Base-by-base conservation (phyloP, 2,113 vertebrate species). In the Taurulus bubalis region DNA sequence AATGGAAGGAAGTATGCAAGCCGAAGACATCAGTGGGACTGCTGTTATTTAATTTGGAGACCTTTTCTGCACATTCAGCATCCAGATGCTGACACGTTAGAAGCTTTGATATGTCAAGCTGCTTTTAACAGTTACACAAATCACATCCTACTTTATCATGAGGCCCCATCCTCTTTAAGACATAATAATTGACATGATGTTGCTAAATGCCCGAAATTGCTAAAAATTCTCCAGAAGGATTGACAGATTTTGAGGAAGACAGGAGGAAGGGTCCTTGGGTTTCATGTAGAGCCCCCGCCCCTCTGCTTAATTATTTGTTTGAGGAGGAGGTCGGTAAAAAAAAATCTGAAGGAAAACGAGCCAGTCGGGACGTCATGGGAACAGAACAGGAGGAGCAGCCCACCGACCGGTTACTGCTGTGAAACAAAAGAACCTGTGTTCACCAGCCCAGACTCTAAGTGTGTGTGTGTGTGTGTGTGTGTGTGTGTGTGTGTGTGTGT, bases 351-450 rank as follows among this genome's bases (percentile, higher is more conserved):
- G 80, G 72, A 76, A 80, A 78, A 88, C 16, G 14, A 40, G 56
- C 58, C 71, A 65, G 79, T 71, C 67, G 56, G 75, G 66, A 84
- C 56, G 69, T 91, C 85, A 90, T n/a, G 55, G 84, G 73, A 86
- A 84, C 82, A 36, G 59, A 79, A 55, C 32, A 62, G 78, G 76
- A 82, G 83, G 72, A 80, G 80, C 49, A 56, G 45, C 74, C 66
- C 74, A 55, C 38, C 28, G 22, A 55, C 38, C 24, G 22, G 40
- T 77, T 78, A 30, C 81, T 56, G 71, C 71, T 60, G 79, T 67
- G 71, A 87, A 85, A 91, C 90, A 93, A 91, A 90, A 91, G 84
- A 81, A 87, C 80, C 83, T 91, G 85, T 92, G 91, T 92, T 90
- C 86, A 38, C 63, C 9, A 34, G 76, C 75, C 76, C 90, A 89